phyloP scores from a whole-genome alignment of 2,113 vertebrate genomes.

The Limanda limanda region DNA sequence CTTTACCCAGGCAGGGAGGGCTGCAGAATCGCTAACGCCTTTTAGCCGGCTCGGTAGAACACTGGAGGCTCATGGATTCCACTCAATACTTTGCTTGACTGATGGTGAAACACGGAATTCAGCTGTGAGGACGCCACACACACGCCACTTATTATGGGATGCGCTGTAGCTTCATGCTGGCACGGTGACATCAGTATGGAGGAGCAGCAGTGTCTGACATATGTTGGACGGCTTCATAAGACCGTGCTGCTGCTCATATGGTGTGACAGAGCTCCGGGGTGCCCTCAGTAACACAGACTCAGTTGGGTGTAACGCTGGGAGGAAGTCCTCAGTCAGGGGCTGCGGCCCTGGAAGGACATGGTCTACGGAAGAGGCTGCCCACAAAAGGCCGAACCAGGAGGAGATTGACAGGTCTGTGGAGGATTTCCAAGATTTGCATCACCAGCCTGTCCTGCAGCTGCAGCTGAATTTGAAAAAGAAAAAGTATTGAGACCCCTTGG shows the following conservation, averaged over 20 bases:
- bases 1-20: slow-evolving; percentile 37
- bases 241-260: slow-evolving; percentile 37
- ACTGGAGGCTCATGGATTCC: slow-evolving; percentile 10
- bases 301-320: background rate
- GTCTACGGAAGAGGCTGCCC: too few species aligned
- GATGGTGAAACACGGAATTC: slow-evolving; percentile 12
- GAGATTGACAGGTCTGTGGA: background rate
- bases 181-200: slow-evolving; percentile 27
- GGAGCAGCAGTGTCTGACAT: slow-evolving; percentile 23
- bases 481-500: too few species aligned
- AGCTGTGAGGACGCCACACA: slow-evolving; percentile 20
- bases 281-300: background rate
- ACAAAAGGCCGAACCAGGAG: too few species aligned
- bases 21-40: slow-evolving; percentile 28
- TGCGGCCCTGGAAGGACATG: background rate
- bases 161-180: slow-evolving; percentile 23
- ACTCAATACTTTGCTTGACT: slow-evolving; percentile 16
- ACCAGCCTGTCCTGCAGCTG: too few species aligned
- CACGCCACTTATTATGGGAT: slow-evolving; percentile 31
- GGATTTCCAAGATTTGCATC: too few species aligned
- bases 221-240: slow-evolving; percentile 30
- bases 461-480: too few species aligned
- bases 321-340: background rate
- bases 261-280: slow-evolving; percentile 3
- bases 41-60: slow-evolving; percentile 7